A percentile compares a stretch with the other conserved stretches of the same genome.
These are phyloP conservation scores for Henicopernis longicauda DNA, from an alignment of 2,113 vertebrate species.

Conservation along the genomic window DNA sequence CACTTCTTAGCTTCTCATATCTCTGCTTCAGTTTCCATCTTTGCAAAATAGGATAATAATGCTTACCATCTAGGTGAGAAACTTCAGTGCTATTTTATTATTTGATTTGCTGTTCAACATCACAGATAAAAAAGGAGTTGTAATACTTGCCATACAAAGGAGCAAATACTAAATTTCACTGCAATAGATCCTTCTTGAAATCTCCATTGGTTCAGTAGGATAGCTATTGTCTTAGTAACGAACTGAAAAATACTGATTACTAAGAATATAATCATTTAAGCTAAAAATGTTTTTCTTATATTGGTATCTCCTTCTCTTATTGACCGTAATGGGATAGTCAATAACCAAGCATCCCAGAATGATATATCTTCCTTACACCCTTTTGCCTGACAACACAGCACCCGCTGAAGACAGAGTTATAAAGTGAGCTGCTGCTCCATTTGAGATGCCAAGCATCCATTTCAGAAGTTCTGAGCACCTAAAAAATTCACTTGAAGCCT, in stretches of 20 bases:
- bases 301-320: background rate
- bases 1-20: background rate
- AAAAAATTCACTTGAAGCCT: background rate
- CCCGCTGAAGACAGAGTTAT: background rate
- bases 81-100: background rate
- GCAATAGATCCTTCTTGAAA: slow-evolving; percentile 6
- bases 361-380: background rate
- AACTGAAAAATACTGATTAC: slow-evolving; percentile 33
- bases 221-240: background rate
- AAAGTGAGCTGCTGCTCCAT: background rate
- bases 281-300: background rate
- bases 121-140: background rate
- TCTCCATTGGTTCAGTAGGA: background rate
- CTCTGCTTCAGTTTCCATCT: background rate
- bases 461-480: background rate
- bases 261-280: background rate
- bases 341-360: background rate
- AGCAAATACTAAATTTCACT: slow-evolving; percentile 41
- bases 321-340: background rate
- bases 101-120: background rate
- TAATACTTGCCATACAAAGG: background rate
- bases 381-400: background rate
- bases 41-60: background rate
- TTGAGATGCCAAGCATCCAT: background rate
- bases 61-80: background rate